Base-by-base conservation (phyloP, 2,888 invertebrate species). In the Eupeodes luniger region DNA sequence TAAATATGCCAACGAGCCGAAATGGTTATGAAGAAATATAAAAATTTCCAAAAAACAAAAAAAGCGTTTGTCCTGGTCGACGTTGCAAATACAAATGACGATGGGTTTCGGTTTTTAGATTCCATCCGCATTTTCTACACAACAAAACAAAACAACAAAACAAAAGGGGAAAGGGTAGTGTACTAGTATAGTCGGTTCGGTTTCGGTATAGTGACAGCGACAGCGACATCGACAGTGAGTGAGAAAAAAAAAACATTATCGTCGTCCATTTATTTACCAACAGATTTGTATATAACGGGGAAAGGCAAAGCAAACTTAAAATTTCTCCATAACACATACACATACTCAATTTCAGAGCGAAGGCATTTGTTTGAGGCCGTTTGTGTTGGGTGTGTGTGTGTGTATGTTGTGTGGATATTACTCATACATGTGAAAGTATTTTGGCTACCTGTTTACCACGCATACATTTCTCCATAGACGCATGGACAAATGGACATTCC, bases 21-120 rank as follows among this genome's bases (percentile, higher is more conserved):
- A 88, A 88, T 81, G 81, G 72, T 72, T 66, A 70, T 88, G 80
- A 88, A 92, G 88, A 88, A 92, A 90, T 92, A 91, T 92, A 92
- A 92, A 92, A 92, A 92, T 91, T 92, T 92, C 92, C 92, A 92
- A 92, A 92, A 92, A 92, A 92, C 91, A 92, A 92, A 92, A 91
- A 91, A 92, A 91, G 91, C 92, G 89, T 92, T 92, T 91, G 89
- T 90, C 92, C 91, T 90, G 91, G 91, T 91, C 92, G 92, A 91
- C 92, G 92, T 91, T 91, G 91, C 90, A 92, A 92, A 92, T 92
- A 92, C 91, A 92, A 92, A 92, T 92, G 93, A 92, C 90, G 91
- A 91, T 85, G 74, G 61, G 61, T 77, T 83, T 87, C 83, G 76
- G 80, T 83, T 87, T 87, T 80, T 80, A 47, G 70, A 83, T 49